These are phyloP conservation scores for Craterocephalus amniculus DNA, from an alignment of 2,797 vertebrate genomes.

Conservation along the genomic window DNA sequence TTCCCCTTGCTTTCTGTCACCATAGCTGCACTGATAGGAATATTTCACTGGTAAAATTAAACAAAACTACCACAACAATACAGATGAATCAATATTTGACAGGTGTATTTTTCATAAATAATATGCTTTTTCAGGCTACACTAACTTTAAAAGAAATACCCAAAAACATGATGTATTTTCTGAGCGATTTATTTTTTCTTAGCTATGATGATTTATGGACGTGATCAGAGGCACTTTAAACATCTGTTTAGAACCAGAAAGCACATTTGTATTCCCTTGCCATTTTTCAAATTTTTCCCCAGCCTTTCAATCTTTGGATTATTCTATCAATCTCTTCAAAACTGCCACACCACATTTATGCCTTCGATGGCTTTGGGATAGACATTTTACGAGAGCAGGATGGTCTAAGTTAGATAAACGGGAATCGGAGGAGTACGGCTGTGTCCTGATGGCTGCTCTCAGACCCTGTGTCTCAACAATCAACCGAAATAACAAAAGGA, in stretches of 20 bases:
- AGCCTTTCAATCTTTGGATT: slow-evolving; percentile 27
- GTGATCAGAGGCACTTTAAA: slow-evolving; percentile 54
- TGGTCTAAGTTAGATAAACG: slow-evolving; percentile 54
- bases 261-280: slow-evolving; percentile 27
- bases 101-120: neutral
- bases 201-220: slow-evolving; percentile 40
- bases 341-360: slow-evolving; percentile 29
- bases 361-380: slow-evolving; percentile 16
- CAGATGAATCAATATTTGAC: neutral
- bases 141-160: slow-evolving; percentile 16
- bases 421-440: slow-evolving; percentile 28
- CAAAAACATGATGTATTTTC: slow-evolving; percentile 29
- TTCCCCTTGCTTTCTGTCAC: slow-evolving; percentile 1
- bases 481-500: slow-evolving; percentile 73
- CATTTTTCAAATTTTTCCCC: slow-evolving; percentile 29
- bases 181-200: slow-evolving; percentile 40
- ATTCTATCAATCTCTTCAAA: slow-evolving; percentile 48
- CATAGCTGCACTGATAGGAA: neutral
- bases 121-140: neutral
- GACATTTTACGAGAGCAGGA: slow-evolving; percentile 16
- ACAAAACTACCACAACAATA: neutral
- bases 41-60: neutral
- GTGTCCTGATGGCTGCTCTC: slow-evolving; percentile 50
- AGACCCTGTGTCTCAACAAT: slow-evolving; percentile 69
- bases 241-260: slow-evolving; percentile 41